Evolutionary conservation across 2,113 vertebrate genomes (phyloP).

Genomic region (Gobiocypris rarus): DNA sequence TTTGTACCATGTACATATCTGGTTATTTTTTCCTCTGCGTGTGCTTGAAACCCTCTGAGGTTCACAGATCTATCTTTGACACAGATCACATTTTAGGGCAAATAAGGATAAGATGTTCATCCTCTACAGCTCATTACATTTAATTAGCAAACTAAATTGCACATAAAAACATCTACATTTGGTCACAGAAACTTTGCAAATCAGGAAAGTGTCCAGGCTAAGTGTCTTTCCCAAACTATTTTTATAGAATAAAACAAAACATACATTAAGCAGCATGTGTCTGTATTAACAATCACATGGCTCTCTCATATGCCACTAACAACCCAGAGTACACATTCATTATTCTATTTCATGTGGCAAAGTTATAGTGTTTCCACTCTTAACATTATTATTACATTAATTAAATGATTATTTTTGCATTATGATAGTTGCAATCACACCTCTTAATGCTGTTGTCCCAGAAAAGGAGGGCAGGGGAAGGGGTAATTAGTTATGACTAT

Average conservation of each 20-base stretch:
- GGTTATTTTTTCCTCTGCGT: neutral
- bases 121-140: conserved; percentile 8
- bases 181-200: conserved; percentile 7
- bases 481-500: too few relatives aligned
- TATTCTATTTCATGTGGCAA: conserved; percentile 6
- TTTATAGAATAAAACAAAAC: conserved; percentile 7
- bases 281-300: conserved; percentile 11
- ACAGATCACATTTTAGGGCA: conserved; percentile 19
- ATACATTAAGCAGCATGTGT: conserved; percentile 15
- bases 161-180: conserved; percentile 11
- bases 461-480: too few relatives aligned
- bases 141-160: neutral
- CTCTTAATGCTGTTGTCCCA: neutral
- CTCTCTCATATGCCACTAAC: conserved; percentile 8
- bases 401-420: neutral
- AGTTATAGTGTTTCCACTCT: neutral
- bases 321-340: neutral
- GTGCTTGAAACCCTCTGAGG: conserved; percentile 25
- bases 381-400: neutral
- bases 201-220: conserved; percentile 6
- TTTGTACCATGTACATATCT: neutral
- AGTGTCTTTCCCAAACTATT: neutral
- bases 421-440: neutral
- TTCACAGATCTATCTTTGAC: conserved; percentile 26
- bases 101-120: conserved; percentile 6